phyloP scores from a whole-genome alignment of 2,888 invertebrate species.

The Geotrupes spiniger region DNA sequence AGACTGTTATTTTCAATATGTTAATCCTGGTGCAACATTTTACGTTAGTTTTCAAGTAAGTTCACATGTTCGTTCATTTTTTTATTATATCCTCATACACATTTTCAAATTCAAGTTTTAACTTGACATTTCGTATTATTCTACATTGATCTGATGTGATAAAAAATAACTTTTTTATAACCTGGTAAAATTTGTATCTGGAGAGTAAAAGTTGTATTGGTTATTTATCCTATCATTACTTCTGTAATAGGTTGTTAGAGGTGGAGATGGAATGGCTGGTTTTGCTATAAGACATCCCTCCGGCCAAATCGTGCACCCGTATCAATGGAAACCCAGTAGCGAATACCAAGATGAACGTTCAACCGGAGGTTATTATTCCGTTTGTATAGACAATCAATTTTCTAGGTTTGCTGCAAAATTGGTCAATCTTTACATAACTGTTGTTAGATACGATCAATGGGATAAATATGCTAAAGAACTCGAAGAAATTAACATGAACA shows the following conservation, averaged over 20 bases:
- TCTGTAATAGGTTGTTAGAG: conserved; percentile 72
- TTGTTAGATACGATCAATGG: conserved; percentile 92
- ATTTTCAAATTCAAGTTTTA: too few species aligned
- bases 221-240: too few species aligned
- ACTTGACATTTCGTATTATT: not conserved
- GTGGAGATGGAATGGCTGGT: conserved; percentile 92
- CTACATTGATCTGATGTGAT: not conserved
- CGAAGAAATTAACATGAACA: conserved; percentile 81
- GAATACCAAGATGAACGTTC: conserved; percentile 85
- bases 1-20: conserved; percentile 94
- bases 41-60: conserved; percentile 91
- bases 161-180: not conserved
- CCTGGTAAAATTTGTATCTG: not conserved
- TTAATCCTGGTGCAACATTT: conserved; percentile 86
- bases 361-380: conserved; percentile 82
- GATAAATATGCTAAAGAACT: conserved; percentile 87
- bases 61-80: too few species aligned
- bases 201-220: too few species aligned
- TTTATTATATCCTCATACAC: too few species aligned
- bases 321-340: conserved; percentile 85
- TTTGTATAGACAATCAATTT: conserved; percentile 92
- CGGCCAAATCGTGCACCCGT: conserved; percentile 82
- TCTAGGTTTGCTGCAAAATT: conserved; percentile 87
- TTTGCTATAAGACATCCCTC: conserved; percentile 85
- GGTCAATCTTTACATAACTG: conserved; percentile 86